Evolutionary conservation across 1,140 invertebrate genomes (phyloP).

Genomic region (Sitophilus oryzae): DNA sequence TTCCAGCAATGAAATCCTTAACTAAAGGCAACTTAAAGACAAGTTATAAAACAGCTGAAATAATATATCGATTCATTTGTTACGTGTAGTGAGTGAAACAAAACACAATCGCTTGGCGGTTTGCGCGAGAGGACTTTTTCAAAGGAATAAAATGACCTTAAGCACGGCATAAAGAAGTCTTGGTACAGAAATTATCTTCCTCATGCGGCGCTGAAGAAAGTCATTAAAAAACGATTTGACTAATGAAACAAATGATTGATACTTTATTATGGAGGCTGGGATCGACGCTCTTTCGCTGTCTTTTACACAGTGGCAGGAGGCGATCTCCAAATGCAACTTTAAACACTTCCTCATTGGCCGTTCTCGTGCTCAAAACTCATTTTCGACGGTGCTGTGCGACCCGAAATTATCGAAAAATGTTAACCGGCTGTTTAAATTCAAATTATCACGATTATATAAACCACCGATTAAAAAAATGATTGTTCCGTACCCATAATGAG

Average conservation of each 20-base stretch:
- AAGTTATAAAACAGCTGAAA: not conserved
- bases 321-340: constrained; percentile 18
- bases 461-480: no score
- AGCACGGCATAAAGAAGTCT: constrained; percentile 17
- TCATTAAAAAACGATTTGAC: constrained; percentile 42
- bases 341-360: constrained; percentile 18
- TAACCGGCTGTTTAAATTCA: no score
- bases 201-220: constrained; percentile 31
- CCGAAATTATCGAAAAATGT: no score
- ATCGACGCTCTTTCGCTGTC: constrained; percentile 20
- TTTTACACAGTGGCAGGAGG: constrained; percentile 23
- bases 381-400: no score
- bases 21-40: no score
- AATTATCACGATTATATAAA: no score
- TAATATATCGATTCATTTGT: not conserved
- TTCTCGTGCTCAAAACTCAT: constrained; percentile 17
- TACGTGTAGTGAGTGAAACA: not conserved
- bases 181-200: constrained; percentile 25
- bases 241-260: constrained; percentile 43
- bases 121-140: not conserved
- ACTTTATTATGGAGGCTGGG: constrained; percentile 33
- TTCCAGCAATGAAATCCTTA: no score
- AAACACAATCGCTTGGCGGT: not conserved
- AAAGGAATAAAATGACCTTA: constrained; percentile 15
- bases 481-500: no score